A percentile compares a stretch with the other conserved stretches of the same genome.
Conservation (phyloP, 2,113 vertebrate genomes). For the Acrocephalus kingi region DNA sequence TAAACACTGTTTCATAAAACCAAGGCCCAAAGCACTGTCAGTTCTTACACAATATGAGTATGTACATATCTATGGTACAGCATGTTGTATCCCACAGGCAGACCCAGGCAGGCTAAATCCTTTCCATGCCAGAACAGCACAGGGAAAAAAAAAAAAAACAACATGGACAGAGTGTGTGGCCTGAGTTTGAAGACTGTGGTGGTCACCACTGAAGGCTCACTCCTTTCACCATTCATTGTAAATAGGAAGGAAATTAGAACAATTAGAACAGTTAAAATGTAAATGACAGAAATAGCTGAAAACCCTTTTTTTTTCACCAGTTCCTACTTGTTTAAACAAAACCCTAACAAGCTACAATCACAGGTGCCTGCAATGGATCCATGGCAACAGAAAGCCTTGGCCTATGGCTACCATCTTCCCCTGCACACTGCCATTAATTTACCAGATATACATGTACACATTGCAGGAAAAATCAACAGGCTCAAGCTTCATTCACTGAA, state of each 20-base stretch:
- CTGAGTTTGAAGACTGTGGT: neutral
- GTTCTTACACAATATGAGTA: neutral
- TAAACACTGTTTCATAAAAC: neutral
- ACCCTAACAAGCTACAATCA: slow-evolving; percentile 80
- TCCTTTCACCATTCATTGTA: neutral
- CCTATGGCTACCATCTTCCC: slow-evolving; percentile 67
- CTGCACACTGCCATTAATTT: slow-evolving; percentile 60
- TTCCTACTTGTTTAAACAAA: slow-evolving; percentile 84
- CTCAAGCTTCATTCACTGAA: slow-evolving; percentile 42
- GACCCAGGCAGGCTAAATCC: neutral
- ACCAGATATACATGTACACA: neutral
- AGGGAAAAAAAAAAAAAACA: neutral
- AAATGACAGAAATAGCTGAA: slow-evolving; percentile 80
- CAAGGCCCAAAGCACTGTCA: neutral
- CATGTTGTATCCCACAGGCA: neutral
- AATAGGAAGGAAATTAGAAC: slow-evolving; percentile 62
- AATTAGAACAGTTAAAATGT: slow-evolving; percentile 77
- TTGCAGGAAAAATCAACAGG: slow-evolving; percentile 28
- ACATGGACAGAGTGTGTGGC: neutral
- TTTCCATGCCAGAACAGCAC: neutral
- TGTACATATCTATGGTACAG: neutral
- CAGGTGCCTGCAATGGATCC: slow-evolving; percentile 74
- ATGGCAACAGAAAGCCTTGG: slow-evolving; percentile 76
- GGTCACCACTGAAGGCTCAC: slow-evolving; percentile 4
- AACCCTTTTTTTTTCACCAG: neutral